Conservation (phyloP, 2,113 vertebrate species). For the Nymphicus hollandicus region DNA sequence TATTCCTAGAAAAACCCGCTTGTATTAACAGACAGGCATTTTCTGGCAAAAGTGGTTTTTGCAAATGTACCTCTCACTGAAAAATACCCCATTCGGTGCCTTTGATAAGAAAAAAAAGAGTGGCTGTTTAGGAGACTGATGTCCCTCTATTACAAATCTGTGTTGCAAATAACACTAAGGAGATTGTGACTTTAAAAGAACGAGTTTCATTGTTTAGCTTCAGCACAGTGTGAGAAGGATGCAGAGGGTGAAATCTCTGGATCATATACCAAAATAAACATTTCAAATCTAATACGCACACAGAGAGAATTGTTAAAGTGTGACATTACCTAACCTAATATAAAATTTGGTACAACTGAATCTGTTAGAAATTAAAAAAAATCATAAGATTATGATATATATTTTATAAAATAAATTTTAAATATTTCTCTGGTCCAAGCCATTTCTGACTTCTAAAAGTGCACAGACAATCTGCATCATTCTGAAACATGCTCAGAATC, state of each 20-base stretch:
- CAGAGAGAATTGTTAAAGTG: background rate
- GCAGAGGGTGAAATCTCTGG: conserved; percentile 20
- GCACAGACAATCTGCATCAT: background rate
- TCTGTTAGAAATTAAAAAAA: background rate
- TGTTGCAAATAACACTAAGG: background rate
- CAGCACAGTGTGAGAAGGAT: background rate
- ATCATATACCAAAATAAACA: conserved; percentile 55
- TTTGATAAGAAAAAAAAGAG: background rate
- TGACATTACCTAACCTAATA: background rate
- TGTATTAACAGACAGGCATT: background rate
- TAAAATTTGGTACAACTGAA: background rate
- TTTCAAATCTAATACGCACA: conserved; percentile 36
- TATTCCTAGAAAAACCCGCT: rapidly evolving
- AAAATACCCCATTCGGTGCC: background rate
- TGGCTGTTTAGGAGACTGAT: background rate
- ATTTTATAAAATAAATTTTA: background rate
- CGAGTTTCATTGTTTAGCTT: background rate
- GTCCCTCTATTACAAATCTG: background rate
- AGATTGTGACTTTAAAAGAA: conserved; percentile 23
- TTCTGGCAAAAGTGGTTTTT: background rate
- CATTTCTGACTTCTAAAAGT: background rate
- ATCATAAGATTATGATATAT: background rate
- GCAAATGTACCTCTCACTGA: background rate
- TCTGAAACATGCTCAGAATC: background rate
- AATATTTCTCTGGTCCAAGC: background rate